phyloP scores from a whole-genome alignment of 1,140 invertebrate genomes.

The Berghia stephanieae region DNA sequence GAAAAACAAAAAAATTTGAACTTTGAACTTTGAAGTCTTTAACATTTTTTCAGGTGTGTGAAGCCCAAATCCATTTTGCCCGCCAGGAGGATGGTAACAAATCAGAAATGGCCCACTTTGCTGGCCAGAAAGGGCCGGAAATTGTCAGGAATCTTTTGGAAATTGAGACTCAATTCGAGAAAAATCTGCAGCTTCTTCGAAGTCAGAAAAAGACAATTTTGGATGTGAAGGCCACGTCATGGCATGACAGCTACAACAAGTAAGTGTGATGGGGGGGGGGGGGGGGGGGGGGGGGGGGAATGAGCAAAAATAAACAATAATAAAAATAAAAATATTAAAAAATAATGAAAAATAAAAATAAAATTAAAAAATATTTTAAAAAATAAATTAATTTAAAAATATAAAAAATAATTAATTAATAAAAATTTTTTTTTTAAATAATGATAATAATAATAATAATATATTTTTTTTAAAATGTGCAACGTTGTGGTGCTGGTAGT shows the following conservation, averaged over 20 bases:
- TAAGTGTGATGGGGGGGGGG: conserved; percentile 47
- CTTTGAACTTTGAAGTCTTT: neutral
- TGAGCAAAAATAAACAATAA: too few relatives aligned
- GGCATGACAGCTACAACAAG: conserved; percentile 80
- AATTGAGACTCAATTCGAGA: conserved; percentile 79
- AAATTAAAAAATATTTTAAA: too few relatives aligned
- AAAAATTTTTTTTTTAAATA: too few relatives aligned
- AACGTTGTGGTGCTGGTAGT: too few relatives aligned
- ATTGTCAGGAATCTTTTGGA: conserved; percentile 78
- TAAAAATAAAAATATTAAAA: too few relatives aligned
- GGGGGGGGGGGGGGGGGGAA: too few relatives aligned
- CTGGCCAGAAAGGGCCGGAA: conserved; percentile 72
- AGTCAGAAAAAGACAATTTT: conserved; percentile 74
- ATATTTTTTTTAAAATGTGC: too few relatives aligned
- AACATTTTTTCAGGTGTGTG: conserved; percentile 73
- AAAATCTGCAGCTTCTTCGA: conserved; percentile 74
- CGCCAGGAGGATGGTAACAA: conserved; percentile 64
- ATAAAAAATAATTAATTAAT: too few relatives aligned
- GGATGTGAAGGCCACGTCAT: conserved; percentile 76
- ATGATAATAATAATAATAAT: too few relatives aligned
- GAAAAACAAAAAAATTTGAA: too few relatives aligned
- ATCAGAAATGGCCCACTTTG: conserved; percentile 65
- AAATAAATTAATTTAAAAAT: too few relatives aligned
- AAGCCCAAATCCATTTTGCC: conserved; percentile 69
- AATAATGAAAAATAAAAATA: too few relatives aligned